Evolutionary conservation across 2,797 vertebrate genomes (phyloP), one percentile per base, ranked within the genome.

Genomic region (Hydrocynus forskahlii): DNA sequence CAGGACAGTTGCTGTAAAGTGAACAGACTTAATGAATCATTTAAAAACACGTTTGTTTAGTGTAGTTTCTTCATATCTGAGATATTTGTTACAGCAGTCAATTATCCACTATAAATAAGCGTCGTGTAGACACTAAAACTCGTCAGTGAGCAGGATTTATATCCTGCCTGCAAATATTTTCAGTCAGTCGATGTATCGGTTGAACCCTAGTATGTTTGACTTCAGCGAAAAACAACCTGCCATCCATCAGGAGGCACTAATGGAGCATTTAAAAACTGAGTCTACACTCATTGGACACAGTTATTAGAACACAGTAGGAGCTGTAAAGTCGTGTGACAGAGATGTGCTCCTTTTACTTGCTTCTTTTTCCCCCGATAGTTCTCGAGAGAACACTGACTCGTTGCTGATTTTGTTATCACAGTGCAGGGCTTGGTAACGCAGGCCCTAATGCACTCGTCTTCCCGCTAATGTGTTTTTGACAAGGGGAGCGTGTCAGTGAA

Each of bases 391-490:
- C n/a, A 0, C 13, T 55, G 38, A 19, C 55, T 75, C 21, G 64
- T 54, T 55, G 64, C 55, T 81, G 19, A 63, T 74, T 60, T 70
- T 78, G 60, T 84, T 82, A 76, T 62, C 59, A 72, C 40, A 35
- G 55, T 6, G 35, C 35, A 45, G 10, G 63, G 62, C 74, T 69
- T 64, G 63, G 63, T 79, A 76, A 83, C 79, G 75, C 25, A 72
- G 82, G 70, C 79, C n/a, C 62, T 76, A 80, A 81, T 78, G 63
- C 57, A 74, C 43, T 78, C 64, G 71, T 80, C 62, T 68, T 63
- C 23, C 25, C 25, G 5, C 19, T 83, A 74, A 85, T 83, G 64
- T 84, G 78, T 81, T 86, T 86, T 78, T 83, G 83, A 81, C 81
- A 67, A 84, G 78, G 52, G 50, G n/a, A 62, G 60, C 62, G 78